Evolutionary conservation across 1,140 invertebrate species (phyloP), one percentile per base, ranked within the genome.

Genomic region (Drosophila bifasciata): DNA sequence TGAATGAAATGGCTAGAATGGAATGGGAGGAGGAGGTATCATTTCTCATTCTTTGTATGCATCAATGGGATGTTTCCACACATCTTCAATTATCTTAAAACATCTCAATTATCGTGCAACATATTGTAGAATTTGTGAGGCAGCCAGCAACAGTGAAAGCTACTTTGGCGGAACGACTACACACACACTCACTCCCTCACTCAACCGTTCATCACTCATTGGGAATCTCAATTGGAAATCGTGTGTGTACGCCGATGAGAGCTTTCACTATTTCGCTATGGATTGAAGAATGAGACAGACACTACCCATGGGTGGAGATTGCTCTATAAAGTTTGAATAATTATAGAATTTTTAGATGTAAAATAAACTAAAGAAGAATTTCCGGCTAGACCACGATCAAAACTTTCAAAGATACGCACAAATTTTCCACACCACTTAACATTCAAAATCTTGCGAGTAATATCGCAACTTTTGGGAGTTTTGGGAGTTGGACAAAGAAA

Each of bases 401-500:
- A 63, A 63, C 43, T 61, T 68, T 45, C 15, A 5, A 23, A 52
- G 23, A 49, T 13, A 5, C 45, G 23, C 21, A 43, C 23, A 57
- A 15, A 48, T 41, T 68, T 43, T 67, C 21, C 6, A 17, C 46
- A 16, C 36, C 63, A 57, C 39, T 69, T 69, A 45, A 59, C 28
- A 59, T 50, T 59, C 21, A 28, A 70, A 70, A 49, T 70, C 46
- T 70, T 51, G 1, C 32, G 11, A 36, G 32, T 36, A 45, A 48
- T 69, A 69, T 46, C 19, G 41, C 45, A 48, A 69, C 45, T 58
- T 69, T 58, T n/a, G n/a, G n/a, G n/a, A 46, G 51, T 51, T 25
- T 41, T 6, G 17, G 50, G 32, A 67, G 48, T 55, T 53, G 15
- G 15, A 16, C 41, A 40, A 16, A 39, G 21, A 5, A 55, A 68